phyloP scores from a whole-genome alignment of 2,113 vertebrate species.

The Cariama cristata region DNA sequence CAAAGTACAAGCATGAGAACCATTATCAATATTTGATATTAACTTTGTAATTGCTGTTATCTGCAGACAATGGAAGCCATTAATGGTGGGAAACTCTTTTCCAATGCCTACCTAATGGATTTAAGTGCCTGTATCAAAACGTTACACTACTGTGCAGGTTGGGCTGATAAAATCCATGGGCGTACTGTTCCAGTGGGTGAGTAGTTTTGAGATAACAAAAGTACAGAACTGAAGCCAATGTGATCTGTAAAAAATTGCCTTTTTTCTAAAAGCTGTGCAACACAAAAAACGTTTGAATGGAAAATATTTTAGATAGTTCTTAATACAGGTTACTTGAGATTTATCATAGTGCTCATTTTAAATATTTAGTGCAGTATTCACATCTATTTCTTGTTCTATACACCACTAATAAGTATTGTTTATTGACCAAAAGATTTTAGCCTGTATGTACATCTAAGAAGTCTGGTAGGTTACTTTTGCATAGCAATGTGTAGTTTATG shows the following conservation, averaged over 20 bases:
- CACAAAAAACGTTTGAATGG: neutral
- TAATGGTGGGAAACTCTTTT: slow-evolving; percentile 87
- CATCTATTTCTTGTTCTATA: neutral
- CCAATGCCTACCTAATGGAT: slow-evolving; percentile 82
- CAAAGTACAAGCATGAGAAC: neutral
- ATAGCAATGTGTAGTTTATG: neutral
- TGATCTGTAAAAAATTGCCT: neutral
- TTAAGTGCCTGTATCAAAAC: slow-evolving; percentile 83
- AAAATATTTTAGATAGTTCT: neutral
- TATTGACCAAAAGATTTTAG: neutral
- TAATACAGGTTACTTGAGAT: neutral
- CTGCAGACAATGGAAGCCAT: slow-evolving; percentile 85
- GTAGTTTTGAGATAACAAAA: neutral
- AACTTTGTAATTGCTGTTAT: slow-evolving; percentile 20
- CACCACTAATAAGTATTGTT: neutral
- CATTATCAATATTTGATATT: neutral
- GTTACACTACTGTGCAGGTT: slow-evolving; percentile 86
- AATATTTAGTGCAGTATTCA: neutral
- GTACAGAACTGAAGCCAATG: neutral
- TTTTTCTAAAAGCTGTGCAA: neutral
- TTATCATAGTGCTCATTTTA: neutral
- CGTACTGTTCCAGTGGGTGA: slow-evolving; percentile 87
- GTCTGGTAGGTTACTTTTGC: neutral
- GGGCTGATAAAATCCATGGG: slow-evolving; percentile 90
- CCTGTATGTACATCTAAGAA: neutral